These are phyloP conservation scores for Crax fasciolata DNA, from an alignment of 2,797 vertebrate species.

Conservation along the genomic window DNA sequence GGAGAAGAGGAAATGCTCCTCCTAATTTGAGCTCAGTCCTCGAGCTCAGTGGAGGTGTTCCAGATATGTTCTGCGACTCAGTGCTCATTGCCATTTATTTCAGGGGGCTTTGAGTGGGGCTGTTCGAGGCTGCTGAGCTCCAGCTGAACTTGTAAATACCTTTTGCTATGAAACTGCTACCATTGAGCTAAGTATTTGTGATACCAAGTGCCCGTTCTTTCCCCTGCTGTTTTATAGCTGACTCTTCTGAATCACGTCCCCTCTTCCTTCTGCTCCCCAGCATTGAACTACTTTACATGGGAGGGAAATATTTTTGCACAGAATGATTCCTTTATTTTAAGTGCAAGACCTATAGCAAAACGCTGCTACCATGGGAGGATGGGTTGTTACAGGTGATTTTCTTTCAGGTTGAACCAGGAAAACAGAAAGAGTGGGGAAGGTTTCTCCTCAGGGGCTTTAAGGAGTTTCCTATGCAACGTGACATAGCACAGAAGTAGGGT, in stretches of 20 bases:
- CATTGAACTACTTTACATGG: not conserved
- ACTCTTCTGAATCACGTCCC: not conserved
- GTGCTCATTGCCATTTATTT: not conserved
- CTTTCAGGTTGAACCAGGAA: not conserved
- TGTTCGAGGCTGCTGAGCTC: not conserved
- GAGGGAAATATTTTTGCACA: conserved; percentile 11
- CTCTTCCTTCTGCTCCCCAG: not conserved
- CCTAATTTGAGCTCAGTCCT: not conserved
- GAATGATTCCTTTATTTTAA: not conserved
- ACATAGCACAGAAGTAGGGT: conserved; percentile 38
- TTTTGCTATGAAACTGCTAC: not conserved
- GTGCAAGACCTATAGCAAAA: not conserved
- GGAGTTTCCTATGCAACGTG: conserved; percentile 72
- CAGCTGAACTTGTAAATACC: not conserved
- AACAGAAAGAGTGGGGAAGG: not conserved
- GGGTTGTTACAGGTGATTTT: not conserved
- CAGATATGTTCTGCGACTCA: not conserved
- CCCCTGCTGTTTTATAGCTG: not conserved
- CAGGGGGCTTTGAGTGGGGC: not conserved
- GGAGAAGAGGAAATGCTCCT: not conserved
- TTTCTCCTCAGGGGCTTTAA: conserved; percentile 69
- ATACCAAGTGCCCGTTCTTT: not conserved
- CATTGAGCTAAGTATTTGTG: not conserved
- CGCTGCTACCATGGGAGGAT: not conserved
- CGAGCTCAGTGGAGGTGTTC: not conserved